These are phyloP conservation scores for Sthenelais limicola DNA, from an alignment of 2,888 invertebrate genomes.

Conservation along the genomic window DNA sequence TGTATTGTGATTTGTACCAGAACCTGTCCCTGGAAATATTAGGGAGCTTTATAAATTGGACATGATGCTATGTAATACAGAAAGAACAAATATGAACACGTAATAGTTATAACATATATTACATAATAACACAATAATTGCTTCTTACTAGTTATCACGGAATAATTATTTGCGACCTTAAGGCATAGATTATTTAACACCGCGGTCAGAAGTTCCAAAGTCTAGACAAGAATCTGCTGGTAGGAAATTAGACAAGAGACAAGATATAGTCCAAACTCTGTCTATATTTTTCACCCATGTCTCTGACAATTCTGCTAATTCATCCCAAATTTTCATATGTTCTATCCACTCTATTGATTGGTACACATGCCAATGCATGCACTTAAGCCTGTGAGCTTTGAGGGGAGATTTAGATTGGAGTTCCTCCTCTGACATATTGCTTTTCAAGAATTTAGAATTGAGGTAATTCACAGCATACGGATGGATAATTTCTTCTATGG, in stretches of 20 bases:
- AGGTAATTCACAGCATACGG: constrained; percentile 30
- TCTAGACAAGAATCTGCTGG: constrained; percentile 15
- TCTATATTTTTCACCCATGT: constrained; percentile 22
- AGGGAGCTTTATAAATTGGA: no score
- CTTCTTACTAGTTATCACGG: no score
- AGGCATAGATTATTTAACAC: no score
- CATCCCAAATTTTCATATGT: constrained; percentile 27
- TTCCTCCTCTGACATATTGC: constrained; percentile 4
- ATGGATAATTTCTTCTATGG: constrained; percentile 14
- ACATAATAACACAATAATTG: no score
- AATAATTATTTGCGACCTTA: no score
- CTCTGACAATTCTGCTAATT: constrained; percentile 8
- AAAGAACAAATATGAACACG: no score
- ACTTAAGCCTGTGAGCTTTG: constrained; percentile 13
- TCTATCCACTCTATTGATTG: constrained; percentile 3
- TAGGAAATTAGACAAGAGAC: constrained; percentile 15
- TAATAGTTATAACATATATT: no score
- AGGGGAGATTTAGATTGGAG: not conserved
- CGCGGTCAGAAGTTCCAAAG: no score
- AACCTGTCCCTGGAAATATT: no score
- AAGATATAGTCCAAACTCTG: constrained; percentile 2
- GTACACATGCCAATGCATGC: constrained; percentile 28
- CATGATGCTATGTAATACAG: no score
- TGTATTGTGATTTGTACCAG: no score
- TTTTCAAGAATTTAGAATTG: constrained; percentile 5